Conservation (phyloP, 1,140 invertebrate genomes). For the Ridgeia piscesae region DNA sequence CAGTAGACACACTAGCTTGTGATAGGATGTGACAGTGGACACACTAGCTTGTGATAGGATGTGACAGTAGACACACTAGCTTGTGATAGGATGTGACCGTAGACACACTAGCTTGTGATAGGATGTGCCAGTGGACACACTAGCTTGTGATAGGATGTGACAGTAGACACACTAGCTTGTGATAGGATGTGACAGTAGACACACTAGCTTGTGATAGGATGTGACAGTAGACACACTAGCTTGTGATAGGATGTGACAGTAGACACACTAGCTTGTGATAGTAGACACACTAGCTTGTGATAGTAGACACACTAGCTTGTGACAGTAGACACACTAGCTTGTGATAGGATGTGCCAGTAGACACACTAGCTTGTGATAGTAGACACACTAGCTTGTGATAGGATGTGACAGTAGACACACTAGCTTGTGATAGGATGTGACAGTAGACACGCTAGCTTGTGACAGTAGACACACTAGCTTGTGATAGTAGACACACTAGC, state of each 20-base stretch:
- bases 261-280: no score
- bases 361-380: no score
- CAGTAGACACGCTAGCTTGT: neutral
- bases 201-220: no score
- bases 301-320: no score
- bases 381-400: neutral
- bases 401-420: neutral
- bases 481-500: neutral
- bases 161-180: neutral
- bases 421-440: no score
- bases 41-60: neutral
- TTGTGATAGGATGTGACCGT: no score
- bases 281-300: neutral
- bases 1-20: neutral
- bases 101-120: neutral
- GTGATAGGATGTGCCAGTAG: no score
- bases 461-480: no score
- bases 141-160: no score
- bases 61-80: neutral
- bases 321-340: neutral
- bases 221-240: neutral
- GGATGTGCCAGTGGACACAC: neutral
- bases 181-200: neutral
- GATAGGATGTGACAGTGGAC: no score
- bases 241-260: neutral